phyloP scores from a whole-genome alignment of 2,113 vertebrate species.

The Gopherus evgoodei region DNA sequence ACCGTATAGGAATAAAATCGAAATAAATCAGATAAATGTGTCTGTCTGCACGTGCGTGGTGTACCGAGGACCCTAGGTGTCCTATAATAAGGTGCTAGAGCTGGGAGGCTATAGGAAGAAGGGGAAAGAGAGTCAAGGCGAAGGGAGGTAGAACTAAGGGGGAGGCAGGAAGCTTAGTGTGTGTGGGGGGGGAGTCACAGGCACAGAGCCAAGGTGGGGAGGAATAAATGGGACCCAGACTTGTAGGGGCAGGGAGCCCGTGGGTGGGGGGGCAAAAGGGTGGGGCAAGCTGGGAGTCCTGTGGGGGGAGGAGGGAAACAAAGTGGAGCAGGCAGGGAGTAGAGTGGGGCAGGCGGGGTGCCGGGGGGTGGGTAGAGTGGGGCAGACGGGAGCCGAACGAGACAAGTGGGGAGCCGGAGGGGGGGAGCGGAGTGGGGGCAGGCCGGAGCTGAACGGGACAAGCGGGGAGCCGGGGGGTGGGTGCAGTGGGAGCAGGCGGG shows the following conservation, averaged over 20 bases:
- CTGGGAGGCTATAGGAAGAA: no score
- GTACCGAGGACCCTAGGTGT: background rate
- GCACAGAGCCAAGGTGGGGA: accelerated
- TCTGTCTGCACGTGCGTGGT: background rate
- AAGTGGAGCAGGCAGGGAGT: no score
- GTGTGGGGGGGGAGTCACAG: background rate
- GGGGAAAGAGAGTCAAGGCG: no score
- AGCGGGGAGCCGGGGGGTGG: no score
- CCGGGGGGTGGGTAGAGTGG: accelerated
- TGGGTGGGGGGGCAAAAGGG: accelerated
- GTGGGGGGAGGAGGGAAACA: no score
- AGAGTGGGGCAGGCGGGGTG: background rate
- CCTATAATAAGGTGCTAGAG: no score
- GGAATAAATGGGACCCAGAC: background rate
- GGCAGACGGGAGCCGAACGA: no score
- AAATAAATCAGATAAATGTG: background rate
- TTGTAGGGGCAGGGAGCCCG: background rate
- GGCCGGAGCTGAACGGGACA: no score
- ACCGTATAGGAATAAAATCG: background rate
- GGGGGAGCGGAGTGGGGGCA: background rate
- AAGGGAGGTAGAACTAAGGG: no score
- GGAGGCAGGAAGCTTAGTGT: no score
- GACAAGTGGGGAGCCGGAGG: no score
- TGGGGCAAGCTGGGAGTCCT: background rate
- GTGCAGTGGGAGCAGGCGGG: no score